These are phyloP conservation scores for Mylabris sibirica DNA, from an alignment of 2,888 invertebrate genomes.

Conservation along the genomic window DNA sequence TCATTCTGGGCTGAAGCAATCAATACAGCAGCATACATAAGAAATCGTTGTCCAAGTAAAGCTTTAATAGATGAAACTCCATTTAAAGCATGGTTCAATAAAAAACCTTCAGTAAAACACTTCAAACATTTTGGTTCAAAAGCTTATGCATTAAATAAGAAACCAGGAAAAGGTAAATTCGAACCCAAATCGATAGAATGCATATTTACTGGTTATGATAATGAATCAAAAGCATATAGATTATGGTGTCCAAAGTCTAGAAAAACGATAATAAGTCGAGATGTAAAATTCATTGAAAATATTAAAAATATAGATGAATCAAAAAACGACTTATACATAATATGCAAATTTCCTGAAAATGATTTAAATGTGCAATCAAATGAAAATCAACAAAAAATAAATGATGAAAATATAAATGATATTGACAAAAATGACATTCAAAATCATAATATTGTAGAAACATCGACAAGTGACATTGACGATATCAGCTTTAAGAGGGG, in stretches of 20 bases:
- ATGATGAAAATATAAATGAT: too few species aligned
- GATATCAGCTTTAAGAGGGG: too few species aligned
- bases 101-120: conserved; percentile 39
- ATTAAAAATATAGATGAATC: background rate
- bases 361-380: too few species aligned
- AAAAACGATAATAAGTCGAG: conserved; percentile 34
- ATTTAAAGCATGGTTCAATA: conserved; percentile 42
- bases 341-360: too few species aligned
- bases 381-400: too few species aligned
- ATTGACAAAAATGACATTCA: too few species aligned
- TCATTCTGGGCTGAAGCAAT: conserved; percentile 53
- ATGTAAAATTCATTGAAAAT: conserved; percentile 36
- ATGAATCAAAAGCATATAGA: conserved; percentile 42
- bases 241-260: conserved; percentile 36
- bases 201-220: conserved; percentile 44
- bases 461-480: too few species aligned
- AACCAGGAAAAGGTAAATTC: conserved; percentile 40
- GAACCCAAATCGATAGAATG: conserved; percentile 39
- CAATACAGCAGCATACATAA: conserved; percentile 43
- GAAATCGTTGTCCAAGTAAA: conserved; percentile 49
- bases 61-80: conserved; percentile 40
- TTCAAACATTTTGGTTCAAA: conserved; percentile 45
- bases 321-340: background rate
- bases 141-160: conserved; percentile 35
- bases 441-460: too few species aligned